phyloP scores from a whole-genome alignment of 2,797 vertebrate genomes.

The Intellagama lesueurii region DNA sequence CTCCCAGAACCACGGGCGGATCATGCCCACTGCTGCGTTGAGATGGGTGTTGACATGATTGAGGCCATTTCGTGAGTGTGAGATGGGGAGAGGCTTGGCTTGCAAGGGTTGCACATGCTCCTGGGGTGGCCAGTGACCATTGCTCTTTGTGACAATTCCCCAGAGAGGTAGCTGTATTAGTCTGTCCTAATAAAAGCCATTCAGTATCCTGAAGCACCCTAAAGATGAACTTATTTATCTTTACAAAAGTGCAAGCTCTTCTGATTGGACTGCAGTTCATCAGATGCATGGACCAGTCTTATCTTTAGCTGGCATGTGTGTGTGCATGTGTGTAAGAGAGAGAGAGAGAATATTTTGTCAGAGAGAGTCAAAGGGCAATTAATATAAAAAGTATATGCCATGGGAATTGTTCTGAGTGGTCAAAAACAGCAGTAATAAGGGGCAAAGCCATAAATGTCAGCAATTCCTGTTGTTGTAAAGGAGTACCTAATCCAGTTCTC shows the following conservation, averaged over 20 bases:
- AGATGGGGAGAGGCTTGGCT: constrained; percentile 29
- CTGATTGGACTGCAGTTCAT: not conserved
- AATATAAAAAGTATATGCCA: not conserved
- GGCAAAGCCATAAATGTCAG: too few species aligned
- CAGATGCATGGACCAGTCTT: not conserved
- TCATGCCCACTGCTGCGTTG: constrained; percentile 97
- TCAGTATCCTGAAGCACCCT: not conserved
- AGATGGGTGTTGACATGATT: constrained; percentile 99
- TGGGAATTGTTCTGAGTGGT: not conserved
- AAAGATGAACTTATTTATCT: not conserved
- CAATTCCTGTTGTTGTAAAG: too few species aligned
- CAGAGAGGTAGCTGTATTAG: not conserved
- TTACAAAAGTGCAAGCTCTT: not conserved
- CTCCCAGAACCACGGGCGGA: constrained; percentile 93
- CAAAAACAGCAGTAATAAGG: not conserved
- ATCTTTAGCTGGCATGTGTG: not conserved
- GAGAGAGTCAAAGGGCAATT: not conserved
- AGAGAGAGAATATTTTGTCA: not conserved
- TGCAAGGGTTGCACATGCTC: accelerated
- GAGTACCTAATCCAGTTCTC: not conserved
- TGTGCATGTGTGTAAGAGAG: not conserved
- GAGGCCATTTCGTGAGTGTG: constrained; percentile 94
- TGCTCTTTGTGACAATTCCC: not conserved
- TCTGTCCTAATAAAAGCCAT: not conserved
- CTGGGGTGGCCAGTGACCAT: not conserved